Evolutionary conservation across 2,113 vertebrate species (phyloP).

Genomic region (Mionectes macconnelli): DNA sequence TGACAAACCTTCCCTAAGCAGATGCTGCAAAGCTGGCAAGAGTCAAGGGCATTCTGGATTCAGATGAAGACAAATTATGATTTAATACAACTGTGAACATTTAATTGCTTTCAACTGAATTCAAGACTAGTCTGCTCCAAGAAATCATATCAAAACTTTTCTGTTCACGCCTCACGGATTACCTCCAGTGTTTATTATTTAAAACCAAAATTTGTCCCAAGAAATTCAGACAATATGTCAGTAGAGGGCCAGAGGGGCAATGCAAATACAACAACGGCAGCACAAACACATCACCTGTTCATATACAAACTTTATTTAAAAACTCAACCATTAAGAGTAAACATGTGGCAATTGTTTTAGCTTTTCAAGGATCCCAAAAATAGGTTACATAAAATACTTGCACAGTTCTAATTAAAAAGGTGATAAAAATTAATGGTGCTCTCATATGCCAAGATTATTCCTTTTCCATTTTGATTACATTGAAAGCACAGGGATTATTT

Average conservation of each 20-base stretch:
- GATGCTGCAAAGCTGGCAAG: not conserved
- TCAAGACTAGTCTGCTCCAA: not conserved
- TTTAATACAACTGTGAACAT: not conserved
- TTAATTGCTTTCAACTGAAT: slow-evolving; percentile 6
- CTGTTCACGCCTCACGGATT: not conserved
- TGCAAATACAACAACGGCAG: not conserved
- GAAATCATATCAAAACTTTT: not conserved
- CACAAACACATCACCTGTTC: not conserved
- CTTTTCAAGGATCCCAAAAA: not conserved
- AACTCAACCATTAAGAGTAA: not conserved
- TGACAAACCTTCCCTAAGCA: not conserved
- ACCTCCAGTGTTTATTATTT: not conserved
- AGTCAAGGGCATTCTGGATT: not conserved
- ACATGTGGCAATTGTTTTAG: not conserved
- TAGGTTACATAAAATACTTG: not conserved
- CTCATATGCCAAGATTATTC: not conserved
- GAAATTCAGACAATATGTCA: not conserved
- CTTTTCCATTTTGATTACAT: not conserved
- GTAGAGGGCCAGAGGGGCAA: not conserved
- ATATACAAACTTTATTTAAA: slow-evolving; percentile 24
- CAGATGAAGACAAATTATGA: not conserved
- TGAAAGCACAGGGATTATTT: not conserved
- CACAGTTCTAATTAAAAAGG: not conserved
- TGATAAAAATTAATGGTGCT: not conserved
- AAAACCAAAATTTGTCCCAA: not conserved